A percentile compares a stretch with the other conserved stretches of the same genome.
Evolutionary conservation across 2,113 vertebrate genomes (phyloP).

Genomic region (Toxotes jaculatrix): DNA sequence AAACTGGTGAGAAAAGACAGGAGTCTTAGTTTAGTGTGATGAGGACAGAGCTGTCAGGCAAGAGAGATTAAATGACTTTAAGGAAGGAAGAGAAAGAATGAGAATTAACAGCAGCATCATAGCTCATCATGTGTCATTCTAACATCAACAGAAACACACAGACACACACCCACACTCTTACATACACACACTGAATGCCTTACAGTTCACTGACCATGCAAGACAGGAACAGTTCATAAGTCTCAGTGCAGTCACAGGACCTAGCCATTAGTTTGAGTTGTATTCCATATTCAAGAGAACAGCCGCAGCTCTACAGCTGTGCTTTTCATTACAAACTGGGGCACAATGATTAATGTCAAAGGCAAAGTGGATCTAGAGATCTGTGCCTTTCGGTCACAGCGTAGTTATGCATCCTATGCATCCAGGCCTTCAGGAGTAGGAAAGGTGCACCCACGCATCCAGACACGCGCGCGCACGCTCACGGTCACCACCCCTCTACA

Average conservation of each 20-base stretch:
- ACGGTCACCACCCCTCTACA: constrained; percentile 61
- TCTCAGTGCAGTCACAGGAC: constrained; percentile 68
- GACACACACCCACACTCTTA: constrained; percentile 11
- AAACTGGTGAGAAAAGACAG: not conserved
- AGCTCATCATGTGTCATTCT: constrained; percentile 41
- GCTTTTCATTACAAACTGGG: constrained; percentile 42
- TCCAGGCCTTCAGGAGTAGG: constrained; percentile 50
- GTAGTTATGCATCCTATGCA: constrained; percentile 47
- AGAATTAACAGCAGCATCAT: constrained; percentile 66
- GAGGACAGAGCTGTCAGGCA: constrained; percentile 2
- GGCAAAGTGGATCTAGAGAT: constrained; percentile 54
- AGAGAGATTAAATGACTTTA: not conserved
- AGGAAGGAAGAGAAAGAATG: constrained; percentile 7
- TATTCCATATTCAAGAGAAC: constrained; percentile 32
- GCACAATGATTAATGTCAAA: constrained; percentile 41
- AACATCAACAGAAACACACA: constrained; percentile 39
- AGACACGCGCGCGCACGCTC: constrained; percentile 30
- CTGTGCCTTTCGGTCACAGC: constrained; percentile 65
- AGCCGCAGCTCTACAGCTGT: constrained; percentile 21
- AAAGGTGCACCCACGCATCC: constrained; percentile 45
- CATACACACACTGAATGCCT: constrained; percentile 72
- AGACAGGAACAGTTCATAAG: constrained; percentile 44
- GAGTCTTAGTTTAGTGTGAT: constrained; percentile 10
- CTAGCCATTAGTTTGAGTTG: constrained; percentile 62
- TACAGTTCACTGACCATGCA: constrained; percentile 67